Evolutionary conservation across 2,888 invertebrate species (phyloP), one percentile per base, ranked within the genome.

Genomic region (Sphinx pinastri): DNA sequence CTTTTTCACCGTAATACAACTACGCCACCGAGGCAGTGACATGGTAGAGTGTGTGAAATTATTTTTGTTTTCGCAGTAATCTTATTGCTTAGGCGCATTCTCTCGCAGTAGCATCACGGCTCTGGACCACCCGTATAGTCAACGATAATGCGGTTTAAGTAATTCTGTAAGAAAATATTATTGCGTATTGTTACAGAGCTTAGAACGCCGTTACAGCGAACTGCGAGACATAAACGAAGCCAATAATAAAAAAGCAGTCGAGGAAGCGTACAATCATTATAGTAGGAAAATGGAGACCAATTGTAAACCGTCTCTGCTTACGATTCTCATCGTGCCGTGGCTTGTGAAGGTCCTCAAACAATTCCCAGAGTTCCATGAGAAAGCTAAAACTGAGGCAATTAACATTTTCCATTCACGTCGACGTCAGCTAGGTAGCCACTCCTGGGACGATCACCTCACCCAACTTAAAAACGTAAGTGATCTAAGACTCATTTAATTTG

Each of bases 211-310:
- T 12, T 74, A 72, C 49, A 71, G n/a, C 38, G 70, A 72, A 4
- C 25, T 74, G n/a, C 3, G 49, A 5, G 68, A 74, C 8, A 71
- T 74, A 68, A 76, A 76, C 68, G 57, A 71, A 31, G 69, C 60
- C 19, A 78, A 71, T 70, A 84, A 81, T 72, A 69, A 71, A 12
- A 25, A 68, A n/a, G 75, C 74, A 16, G 76, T 83, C 1, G 73
- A 77, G 55, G 73, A 71, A 4, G 73, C 72, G 7, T 79, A 78
- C 70, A 71, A 77, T 52, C 77, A 78, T 68, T 73, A 57, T 68
- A 12, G 60, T 49, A 69, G 71, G 38, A 68, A n/a, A 11, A 75
- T 75, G 59, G 47, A 60, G 55, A 16, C 19, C 54, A 72, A 69
- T 12, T 72, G 72, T 47, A 68, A 67, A n/a, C 63, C 72, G 11